Evolutionary conservation across 2,113 vertebrate species (phyloP).

Genomic region (Cephalopterus ornatus): DNA sequence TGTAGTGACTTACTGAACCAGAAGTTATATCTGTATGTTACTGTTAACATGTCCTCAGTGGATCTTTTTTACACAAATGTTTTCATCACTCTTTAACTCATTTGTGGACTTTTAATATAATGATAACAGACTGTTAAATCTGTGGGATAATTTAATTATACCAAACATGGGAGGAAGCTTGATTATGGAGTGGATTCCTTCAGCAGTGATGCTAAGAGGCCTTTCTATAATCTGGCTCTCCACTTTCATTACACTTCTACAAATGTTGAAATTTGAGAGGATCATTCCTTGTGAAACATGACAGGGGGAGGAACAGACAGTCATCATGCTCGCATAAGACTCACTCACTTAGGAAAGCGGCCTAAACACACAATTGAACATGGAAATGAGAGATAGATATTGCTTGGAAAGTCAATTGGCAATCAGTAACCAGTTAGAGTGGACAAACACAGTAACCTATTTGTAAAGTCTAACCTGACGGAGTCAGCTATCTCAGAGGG

Average conservation of each 20-base stretch:
- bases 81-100: background rate
- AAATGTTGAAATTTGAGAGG: background rate
- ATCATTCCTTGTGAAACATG: background rate
- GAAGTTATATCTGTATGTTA: background rate
- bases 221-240: background rate
- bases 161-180: background rate
- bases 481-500: background rate
- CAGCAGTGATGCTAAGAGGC: background rate
- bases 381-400: background rate
- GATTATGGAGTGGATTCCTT: background rate
- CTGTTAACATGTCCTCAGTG: background rate
- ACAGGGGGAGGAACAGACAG: background rate
- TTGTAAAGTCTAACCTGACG: background rate
- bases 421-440: background rate
- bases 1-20: background rate
- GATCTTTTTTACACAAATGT: background rate
- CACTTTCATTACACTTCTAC: background rate
- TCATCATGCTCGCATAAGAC: background rate
- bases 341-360: background rate
- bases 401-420: background rate
- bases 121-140: background rate
- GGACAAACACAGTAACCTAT: background rate
- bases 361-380: background rate
- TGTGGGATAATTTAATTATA: background rate
- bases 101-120: background rate